Conservation (phyloP, 2,888 invertebrate genomes). For the Andrena fulva region DNA sequence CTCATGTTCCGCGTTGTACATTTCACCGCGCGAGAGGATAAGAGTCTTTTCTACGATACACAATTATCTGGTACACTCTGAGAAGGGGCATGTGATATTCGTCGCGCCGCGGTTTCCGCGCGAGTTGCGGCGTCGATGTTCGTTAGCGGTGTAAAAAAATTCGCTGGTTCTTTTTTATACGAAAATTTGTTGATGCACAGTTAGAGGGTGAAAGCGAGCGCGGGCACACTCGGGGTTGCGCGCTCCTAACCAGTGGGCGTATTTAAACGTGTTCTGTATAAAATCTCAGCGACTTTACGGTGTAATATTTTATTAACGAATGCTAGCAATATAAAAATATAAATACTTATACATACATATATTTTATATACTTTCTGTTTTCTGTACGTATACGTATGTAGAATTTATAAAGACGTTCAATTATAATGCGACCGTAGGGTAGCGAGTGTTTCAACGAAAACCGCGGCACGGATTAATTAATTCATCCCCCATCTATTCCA, state of each 20-base stretch:
- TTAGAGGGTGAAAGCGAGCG: neutral
- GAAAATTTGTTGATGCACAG: neutral
- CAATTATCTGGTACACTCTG: constrained; percentile 14
- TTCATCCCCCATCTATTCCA: too few relatives aligned
- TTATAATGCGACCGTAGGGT: constrained; percentile 11
- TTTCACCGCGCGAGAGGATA: neutral
- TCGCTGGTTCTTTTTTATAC: constrained; percentile 2
- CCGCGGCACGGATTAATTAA: neutral
- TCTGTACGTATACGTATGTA: constrained; percentile 21
- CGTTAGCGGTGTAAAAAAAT: neutral
- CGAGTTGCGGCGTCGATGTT: too few relatives aligned
- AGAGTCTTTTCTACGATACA: constrained; percentile 10
- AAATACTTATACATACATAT: constrained; percentile 61
- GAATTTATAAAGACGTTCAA: constrained; percentile 27
- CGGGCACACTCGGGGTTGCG: neutral
- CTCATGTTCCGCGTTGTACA: neutral
- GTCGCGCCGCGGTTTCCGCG: neutral
- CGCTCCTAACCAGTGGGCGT: neutral
- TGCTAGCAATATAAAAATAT: constrained; percentile 69
- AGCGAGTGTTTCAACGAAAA: constrained; percentile 5
- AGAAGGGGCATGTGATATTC: constrained; percentile 29
- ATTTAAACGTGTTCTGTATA: neutral
- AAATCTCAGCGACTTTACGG: constrained; percentile 24
- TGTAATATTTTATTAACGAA: constrained; percentile 65
- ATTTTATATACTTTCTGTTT: constrained; percentile 52